Percentiles rank a stretch among this genome's conserved stretches.
Evolutionary conservation across 1,140 invertebrate genomes (phyloP).

Genomic region (Drosophila pruinosa): DNA sequence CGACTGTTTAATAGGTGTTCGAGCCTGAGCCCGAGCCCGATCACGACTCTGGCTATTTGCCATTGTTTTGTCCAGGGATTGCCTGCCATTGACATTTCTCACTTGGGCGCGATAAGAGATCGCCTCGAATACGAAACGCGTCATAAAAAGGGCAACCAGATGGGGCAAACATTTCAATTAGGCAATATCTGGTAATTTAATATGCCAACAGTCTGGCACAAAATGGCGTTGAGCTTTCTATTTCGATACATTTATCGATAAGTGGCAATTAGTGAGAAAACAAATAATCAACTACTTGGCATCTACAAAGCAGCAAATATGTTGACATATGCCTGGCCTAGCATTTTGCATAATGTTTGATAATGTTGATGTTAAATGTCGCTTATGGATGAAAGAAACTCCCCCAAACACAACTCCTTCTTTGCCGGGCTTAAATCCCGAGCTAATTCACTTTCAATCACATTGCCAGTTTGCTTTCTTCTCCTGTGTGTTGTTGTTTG

Average conservation of each 20-base stretch:
- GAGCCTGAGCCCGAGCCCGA: background rate
- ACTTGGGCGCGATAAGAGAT: constrained; percentile 50
- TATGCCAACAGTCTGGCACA: constrained; percentile 5
- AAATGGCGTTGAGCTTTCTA: constrained; percentile 1
- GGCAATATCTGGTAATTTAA: constrained; percentile 51
- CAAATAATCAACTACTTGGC: background rate
- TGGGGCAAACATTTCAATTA: constrained; percentile 51
- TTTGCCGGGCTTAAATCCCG: background rate
- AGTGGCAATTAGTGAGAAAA: constrained; percentile 13
- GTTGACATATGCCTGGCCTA: constrained; percentile 17
- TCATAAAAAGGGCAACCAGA: constrained; percentile 29
- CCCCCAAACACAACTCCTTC: background rate
- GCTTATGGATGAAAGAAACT: background rate
- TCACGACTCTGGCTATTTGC: constrained; percentile 18
- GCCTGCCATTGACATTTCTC: constrained; percentile 52
- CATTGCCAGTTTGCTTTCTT: background rate
- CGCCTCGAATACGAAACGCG: constrained; percentile 17
- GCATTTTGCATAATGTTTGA: too few relatives aligned
- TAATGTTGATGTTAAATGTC: background rate
- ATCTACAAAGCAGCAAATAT: constrained; percentile 13
- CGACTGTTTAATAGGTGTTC: constrained; percentile 30
- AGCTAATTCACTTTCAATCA: constrained; percentile 17
- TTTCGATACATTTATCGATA: constrained; percentile 5
- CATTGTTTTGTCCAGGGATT: constrained; percentile 33
- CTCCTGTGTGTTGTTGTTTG: too few relatives aligned